These are phyloP conservation scores for Hemitrygon akajei DNA, from an alignment of 2,797 vertebrate species.

Conservation along the genomic window DNA sequence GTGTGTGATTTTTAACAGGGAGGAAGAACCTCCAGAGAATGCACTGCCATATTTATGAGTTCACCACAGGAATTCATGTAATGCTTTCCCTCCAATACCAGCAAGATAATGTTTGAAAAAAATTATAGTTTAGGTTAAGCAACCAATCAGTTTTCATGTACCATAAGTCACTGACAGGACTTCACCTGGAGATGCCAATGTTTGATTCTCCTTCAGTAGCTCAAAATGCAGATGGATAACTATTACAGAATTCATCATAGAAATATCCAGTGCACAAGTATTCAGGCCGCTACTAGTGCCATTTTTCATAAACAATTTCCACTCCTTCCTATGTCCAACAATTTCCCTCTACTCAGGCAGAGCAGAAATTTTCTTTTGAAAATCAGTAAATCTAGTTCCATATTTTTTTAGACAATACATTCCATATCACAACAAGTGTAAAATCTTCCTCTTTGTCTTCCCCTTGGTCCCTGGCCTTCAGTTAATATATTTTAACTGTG, in stretches of 20 bases:
- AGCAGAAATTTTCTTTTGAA: background rate
- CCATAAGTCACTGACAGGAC: background rate
- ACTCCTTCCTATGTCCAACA: background rate
- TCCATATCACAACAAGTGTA: too few species aligned
- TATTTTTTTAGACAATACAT: too few species aligned
- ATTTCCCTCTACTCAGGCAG: background rate
- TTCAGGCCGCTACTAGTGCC: background rate
- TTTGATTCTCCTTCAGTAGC: background rate
- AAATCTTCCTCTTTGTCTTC: too few species aligned
- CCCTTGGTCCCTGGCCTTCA: too few species aligned
- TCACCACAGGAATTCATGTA: background rate
- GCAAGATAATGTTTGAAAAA: background rate
- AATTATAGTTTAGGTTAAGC: background rate
- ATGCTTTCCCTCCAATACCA: background rate
- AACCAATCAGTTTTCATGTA: background rate
- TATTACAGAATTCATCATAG: background rate
- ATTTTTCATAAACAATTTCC: background rate
- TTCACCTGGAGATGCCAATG: background rate
- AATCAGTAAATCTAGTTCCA: background rate
- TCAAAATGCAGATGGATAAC: background rate
- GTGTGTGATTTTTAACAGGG: background rate
- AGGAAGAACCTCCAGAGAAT: background rate
- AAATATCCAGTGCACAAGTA: too few species aligned
- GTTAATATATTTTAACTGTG: too few species aligned
- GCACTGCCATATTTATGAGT: background rate